Percentiles rank a stretch among this genome's conserved stretches.
Conservation (phyloP, 2,113 vertebrate species). For the Neoarius graeffei region DNA sequence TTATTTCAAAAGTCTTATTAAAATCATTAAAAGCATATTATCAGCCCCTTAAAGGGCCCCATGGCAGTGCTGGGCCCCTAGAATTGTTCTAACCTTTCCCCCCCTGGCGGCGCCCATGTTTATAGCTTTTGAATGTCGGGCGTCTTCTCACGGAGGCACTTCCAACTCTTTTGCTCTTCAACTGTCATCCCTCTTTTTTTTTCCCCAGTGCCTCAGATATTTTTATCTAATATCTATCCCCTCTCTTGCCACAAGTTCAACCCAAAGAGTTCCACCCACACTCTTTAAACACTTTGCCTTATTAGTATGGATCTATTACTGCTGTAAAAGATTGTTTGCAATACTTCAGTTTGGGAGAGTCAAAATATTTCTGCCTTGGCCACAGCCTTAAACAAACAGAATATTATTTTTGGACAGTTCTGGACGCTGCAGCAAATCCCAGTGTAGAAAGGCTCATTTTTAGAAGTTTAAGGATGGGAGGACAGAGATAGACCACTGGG, state of each 20-base stretch:
- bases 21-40: too few species aligned
- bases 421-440: constrained; percentile 55
- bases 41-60: too few species aligned
- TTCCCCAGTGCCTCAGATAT: constrained; percentile 48
- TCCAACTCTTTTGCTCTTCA: background rate
- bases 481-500: constrained; percentile 46
- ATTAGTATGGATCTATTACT: constrained; percentile 65
- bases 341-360: constrained; percentile 72
- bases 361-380: constrained; percentile 74
- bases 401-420: constrained; percentile 71
- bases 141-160: constrained; percentile 18
- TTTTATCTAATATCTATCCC: constrained; percentile 51
- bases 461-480: constrained; percentile 53
- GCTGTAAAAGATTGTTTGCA: constrained; percentile 71
- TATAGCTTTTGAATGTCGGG: constrained; percentile 10
- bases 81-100: too few species aligned
- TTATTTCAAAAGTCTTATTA: too few species aligned
- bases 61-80: too few species aligned
- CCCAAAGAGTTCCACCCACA: constrained; percentile 50
- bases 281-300: constrained; percentile 63
- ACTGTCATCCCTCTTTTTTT: constrained; percentile 16
- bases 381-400: constrained; percentile 71
- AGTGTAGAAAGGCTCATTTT: constrained; percentile 52
- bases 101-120: too few species aligned
- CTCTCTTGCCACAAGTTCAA: constrained; percentile 31